Conservation (phyloP, 2,113 vertebrate species). For the Crypturellus undulatus region DNA sequence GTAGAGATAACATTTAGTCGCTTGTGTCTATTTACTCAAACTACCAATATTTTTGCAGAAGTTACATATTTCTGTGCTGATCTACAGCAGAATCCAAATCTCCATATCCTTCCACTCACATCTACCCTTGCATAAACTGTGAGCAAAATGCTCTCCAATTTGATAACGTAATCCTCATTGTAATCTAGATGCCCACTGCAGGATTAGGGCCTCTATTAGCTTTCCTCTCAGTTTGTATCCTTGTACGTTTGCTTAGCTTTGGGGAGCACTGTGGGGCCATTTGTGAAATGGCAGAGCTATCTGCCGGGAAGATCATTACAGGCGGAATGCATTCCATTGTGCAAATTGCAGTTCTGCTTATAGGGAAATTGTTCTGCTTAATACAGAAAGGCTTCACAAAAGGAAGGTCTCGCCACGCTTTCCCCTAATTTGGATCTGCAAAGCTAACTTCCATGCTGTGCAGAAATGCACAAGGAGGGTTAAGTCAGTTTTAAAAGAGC, state of each 20-base stretch:
- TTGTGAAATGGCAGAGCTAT: constrained; percentile 54
- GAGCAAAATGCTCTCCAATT: not conserved
- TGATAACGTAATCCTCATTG: not conserved
- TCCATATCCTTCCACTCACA: not conserved
- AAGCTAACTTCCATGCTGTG: constrained; percentile 23
- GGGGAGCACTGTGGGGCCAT: constrained; percentile 15
- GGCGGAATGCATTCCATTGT: constrained; percentile 19
- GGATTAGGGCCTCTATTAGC: not conserved
- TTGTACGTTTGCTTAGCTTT: constrained; percentile 1
- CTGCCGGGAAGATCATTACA: not conserved
- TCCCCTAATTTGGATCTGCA: constrained; percentile 18
- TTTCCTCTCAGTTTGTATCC: not conserved
- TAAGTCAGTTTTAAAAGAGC: constrained; percentile 65
- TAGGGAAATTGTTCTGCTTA: constrained; percentile 39
- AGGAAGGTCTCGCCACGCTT: not conserved
- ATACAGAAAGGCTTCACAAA: constrained; percentile 28
- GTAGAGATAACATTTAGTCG: rapidly evolving
- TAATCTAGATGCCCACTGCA: constrained; percentile 19
- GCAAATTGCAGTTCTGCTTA: constrained; percentile 43
- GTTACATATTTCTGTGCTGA: not conserved
- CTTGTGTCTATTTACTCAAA: not conserved
- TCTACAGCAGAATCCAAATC: not conserved
- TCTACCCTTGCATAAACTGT: not conserved
- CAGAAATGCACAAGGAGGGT: constrained; percentile 47
- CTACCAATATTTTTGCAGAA: not conserved